Conservation (phyloP, 2,797 vertebrate species). For the Micromesistius poutassou region DNA sequence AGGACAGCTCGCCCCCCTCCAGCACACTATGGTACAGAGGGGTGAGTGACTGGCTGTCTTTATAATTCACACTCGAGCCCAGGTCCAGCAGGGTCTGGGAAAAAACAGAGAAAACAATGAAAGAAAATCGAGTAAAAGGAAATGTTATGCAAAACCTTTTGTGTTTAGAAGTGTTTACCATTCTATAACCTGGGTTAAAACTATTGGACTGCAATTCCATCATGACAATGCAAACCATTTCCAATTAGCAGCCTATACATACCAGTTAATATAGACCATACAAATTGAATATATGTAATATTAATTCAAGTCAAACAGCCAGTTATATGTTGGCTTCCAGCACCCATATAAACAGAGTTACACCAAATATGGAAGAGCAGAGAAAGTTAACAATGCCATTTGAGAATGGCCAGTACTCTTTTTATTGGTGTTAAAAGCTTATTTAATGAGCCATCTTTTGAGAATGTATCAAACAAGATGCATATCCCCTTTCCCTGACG, state of each 20-base stretch:
- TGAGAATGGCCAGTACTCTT: not conserved
- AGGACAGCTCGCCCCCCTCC: conserved; percentile 83
- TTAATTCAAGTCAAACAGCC: not conserved
- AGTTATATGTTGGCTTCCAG: not conserved
- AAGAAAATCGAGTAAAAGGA: not conserved
- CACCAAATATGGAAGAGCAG: not conserved
- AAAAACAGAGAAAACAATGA: not conserved
- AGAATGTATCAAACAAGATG: not conserved
- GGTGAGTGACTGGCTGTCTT: conserved; percentile 83
- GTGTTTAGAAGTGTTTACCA: not conserved
- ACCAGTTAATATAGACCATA: not conserved
- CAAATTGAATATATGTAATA: not conserved
- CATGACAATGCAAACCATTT: not conserved
- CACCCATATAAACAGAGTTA: not conserved
- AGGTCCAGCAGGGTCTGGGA: conserved; percentile 81
- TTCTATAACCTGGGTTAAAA: not conserved
- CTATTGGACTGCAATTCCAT: not conserved
- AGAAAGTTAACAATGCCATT: not conserved
- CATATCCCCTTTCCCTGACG: not conserved
- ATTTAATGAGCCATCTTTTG: not conserved
- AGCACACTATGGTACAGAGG: conserved; percentile 82
- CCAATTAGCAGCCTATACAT: not conserved
- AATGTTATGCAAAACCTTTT: not conserved
- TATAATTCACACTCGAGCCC: conserved; percentile 84
- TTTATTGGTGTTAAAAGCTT: not conserved